phyloP scores from a whole-genome alignment of 1,140 invertebrate genomes.

The Camponotus pennsylvanicus region DNA sequence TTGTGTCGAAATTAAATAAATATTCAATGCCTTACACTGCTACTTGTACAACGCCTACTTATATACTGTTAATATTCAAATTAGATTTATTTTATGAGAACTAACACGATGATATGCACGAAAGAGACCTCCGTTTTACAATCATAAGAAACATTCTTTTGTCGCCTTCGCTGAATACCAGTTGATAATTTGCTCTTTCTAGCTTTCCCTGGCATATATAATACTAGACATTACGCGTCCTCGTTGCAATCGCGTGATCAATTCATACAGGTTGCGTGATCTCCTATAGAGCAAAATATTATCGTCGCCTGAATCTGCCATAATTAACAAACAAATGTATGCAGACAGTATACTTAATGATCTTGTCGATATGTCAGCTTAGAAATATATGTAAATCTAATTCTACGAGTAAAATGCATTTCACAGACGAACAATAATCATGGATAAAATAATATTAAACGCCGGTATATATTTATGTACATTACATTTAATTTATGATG shows the following conservation, averaged over 20 bases:
- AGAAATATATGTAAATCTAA: not conserved
- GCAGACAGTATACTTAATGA: not conserved
- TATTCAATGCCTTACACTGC: not conserved
- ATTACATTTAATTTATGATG: constrained; percentile 41
- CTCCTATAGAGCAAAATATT: constrained; percentile 22
- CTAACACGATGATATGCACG: not conserved
- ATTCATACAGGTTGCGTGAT: constrained; percentile 40
- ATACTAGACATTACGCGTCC: constrained; percentile 20
- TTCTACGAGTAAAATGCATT: not conserved
- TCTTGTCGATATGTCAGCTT: not conserved
- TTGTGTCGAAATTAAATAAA: not conserved
- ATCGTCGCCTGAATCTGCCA: constrained; percentile 9
- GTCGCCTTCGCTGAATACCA: not conserved
- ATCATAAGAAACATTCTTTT: constrained; percentile 8
- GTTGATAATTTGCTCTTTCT: constrained; percentile 10
- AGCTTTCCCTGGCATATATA: constrained; percentile 2
- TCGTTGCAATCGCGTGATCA: constrained; percentile 47
- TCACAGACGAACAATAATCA: not conserved
- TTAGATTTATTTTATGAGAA: not conserved
- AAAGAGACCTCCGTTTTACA: not conserved
- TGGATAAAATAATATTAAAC: not conserved
- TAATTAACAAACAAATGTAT: constrained; percentile 7
- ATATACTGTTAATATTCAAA: not conserved
- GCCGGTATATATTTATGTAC: not conserved
- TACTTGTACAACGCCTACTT: not conserved